Evolutionary conservation across 2,888 invertebrate species (phyloP).

Genomic region (Panopea generosa): DNA sequence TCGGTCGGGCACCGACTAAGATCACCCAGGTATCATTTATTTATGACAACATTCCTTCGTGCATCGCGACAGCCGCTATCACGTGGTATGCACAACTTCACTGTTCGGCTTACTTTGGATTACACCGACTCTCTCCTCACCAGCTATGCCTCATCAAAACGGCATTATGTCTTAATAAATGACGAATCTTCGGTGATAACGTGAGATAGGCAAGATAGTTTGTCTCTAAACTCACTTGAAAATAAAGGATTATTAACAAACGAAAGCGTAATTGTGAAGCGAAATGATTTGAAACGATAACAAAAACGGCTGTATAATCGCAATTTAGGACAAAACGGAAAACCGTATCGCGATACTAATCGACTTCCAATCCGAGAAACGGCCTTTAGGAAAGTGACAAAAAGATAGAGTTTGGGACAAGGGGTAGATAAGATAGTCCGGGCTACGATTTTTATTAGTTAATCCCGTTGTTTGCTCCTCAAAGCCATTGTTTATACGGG

Average conservation of each 20-base stretch:
- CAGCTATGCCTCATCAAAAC: constrained; percentile 51
- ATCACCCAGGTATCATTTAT: constrained; percentile 55
- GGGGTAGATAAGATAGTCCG: constrained; percentile 16
- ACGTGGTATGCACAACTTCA: constrained; percentile 52
- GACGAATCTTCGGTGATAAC: constrained; percentile 48
- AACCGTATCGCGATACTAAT: neutral
- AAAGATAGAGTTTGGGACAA: constrained; percentile 14
- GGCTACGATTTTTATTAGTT: constrained; percentile 25
- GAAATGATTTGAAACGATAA: constrained; percentile 13
- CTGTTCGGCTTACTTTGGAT: constrained; percentile 46
- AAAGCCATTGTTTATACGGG: constrained; percentile 39
- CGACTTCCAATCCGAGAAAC: constrained; percentile 35
- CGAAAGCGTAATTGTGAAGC: constrained; percentile 37
- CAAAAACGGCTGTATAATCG: constrained; percentile 22
- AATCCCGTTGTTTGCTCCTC: constrained; percentile 49
- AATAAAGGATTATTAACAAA: constrained; percentile 33
- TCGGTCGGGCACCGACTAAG: constrained; percentile 50
- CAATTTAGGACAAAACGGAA: constrained; percentile 31
- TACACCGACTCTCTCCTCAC: constrained; percentile 41
- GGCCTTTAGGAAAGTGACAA: constrained; percentile 49
- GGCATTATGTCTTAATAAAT: constrained; percentile 62
- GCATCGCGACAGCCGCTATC: constrained; percentile 35
- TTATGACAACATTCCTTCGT: constrained; percentile 56
- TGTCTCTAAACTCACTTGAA: constrained; percentile 9
- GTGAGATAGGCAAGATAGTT: constrained; percentile 45